Evolutionary conservation across 2,113 vertebrate genomes (phyloP).

Genomic region (Cyphomyrus plagiostoma): DNA sequence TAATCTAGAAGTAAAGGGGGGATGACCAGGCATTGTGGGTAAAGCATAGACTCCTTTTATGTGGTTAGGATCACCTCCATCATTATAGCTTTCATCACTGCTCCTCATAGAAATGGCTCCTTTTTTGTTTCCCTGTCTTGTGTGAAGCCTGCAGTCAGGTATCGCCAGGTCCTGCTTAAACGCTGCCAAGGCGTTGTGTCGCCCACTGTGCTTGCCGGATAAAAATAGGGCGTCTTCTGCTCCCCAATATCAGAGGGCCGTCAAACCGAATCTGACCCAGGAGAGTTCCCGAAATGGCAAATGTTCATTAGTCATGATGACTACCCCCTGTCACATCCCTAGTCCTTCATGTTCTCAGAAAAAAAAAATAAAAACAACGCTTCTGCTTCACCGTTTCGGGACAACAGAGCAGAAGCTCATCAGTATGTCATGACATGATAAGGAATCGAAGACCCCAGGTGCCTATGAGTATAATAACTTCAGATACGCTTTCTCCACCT

Average conservation of each 20-base stretch:
- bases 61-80: neutral
- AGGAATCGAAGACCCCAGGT: neutral
- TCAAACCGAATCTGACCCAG: neutral
- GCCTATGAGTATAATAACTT: neutral
- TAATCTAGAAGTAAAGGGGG: neutral
- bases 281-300: neutral
- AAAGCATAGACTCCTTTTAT: neutral
- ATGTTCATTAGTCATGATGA: constrained; percentile 3
- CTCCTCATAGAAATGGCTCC: neutral
- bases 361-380: neutral
- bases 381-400: neutral
- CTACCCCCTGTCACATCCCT: neutral
- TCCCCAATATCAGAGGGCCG: neutral
- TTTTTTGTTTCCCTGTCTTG: neutral
- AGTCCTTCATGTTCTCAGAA: neutral
- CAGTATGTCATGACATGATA: neutral
- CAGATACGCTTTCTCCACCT: neutral
- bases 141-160: neutral
- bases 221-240: neutral
- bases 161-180: neutral
- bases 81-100: neutral
- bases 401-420: neutral
- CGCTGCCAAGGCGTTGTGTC: neutral
- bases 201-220: neutral
- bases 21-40: neutral